These are phyloP conservation scores for Aphelinus certus DNA, from an alignment of 1,140 invertebrate genomes.

Conservation along the genomic window DNA sequence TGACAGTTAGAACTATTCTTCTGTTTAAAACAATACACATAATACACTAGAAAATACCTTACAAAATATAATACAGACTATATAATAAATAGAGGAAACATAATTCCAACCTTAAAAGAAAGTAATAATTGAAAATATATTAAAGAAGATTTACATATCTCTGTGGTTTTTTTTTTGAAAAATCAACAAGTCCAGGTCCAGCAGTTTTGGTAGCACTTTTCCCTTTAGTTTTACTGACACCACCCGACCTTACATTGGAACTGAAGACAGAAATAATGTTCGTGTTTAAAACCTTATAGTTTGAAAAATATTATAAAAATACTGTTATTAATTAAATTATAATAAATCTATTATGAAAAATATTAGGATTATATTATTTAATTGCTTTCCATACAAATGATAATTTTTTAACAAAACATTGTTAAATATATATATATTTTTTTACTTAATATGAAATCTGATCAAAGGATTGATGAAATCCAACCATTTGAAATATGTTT, in stretches of 20 bases:
- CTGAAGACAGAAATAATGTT: too few relatives aligned
- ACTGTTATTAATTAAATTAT: too few relatives aligned
- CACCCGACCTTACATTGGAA: too few relatives aligned
- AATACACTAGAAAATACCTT: constrained; percentile 13
- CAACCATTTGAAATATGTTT: not conserved
- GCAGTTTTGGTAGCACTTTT: constrained; percentile 26
- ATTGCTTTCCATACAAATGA: too few relatives aligned
- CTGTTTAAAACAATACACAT: constrained; percentile 7
- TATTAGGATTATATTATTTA: too few relatives aligned
- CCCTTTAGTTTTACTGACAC: constrained; percentile 25
- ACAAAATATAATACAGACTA: not conserved
- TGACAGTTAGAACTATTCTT: constrained; percentile 3
- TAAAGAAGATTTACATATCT: constrained; percentile 45
- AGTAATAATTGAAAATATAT: constrained; percentile 26
- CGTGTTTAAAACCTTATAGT: too few relatives aligned
- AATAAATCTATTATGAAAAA: too few relatives aligned
- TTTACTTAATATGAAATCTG: too few relatives aligned
- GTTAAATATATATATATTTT: too few relatives aligned
- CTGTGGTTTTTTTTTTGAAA: constrained; percentile 52
- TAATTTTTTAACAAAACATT: too few relatives aligned
- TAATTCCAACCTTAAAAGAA: constrained; percentile 23
- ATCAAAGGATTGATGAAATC: too few relatives aligned
- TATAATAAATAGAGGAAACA: not conserved
- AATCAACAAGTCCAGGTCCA: constrained; percentile 53
- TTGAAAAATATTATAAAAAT: too few relatives aligned